Evolutionary conservation across 2,797 vertebrate genomes (phyloP), one percentile per base, ranked within the genome.

Genomic region (Platyrinchus mystaceus): DNA sequence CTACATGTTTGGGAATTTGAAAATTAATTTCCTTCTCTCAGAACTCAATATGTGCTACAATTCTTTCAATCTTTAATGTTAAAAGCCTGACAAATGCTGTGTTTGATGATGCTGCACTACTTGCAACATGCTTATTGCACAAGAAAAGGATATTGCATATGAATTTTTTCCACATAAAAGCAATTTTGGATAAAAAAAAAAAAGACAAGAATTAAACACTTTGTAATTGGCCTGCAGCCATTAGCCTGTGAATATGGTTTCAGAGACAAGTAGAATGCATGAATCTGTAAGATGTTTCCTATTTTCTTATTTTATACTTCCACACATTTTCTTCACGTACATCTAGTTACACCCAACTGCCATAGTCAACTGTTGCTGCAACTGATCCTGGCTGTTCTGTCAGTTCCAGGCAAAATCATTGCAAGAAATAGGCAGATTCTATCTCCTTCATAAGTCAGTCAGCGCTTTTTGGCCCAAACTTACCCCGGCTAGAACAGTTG

Each of bases 1-100:
- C 26, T 39, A 71, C 39, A 53, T 39, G 47, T 44, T 37, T 94
- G 47, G 7, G 47, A 91, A 84, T 91, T 73, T 71, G 32, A 86
- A 94, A 96, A 94, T 47, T 84, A 86, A 90, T 93, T 91, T 94
- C 73, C 52, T 84, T 84, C 58, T 36, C 55, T 84, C 37, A 52
- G 62, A 86, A 74, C 44, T 91, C 46, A 69, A 21, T 39, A 9
- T 47, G 22, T 20, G 10, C 43, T 63, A 28, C 60, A 44, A 11
- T 59, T 86, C 50, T 78, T 87, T 71, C 62, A 64, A 56, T 73
- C 47, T 86, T 34, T 76, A 37, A 37, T 30, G 14, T 44, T 86
- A 87, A 93, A 83, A 80, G 22, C 56, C 39, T 88, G 87, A 59
- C 19, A 95, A 93, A 90, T 69, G 6, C 27, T 88, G 39, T 4